These are phyloP conservation scores for Platysternon megacephalum DNA, from an alignment of 2,113 vertebrate genomes.

Conservation along the genomic window DNA sequence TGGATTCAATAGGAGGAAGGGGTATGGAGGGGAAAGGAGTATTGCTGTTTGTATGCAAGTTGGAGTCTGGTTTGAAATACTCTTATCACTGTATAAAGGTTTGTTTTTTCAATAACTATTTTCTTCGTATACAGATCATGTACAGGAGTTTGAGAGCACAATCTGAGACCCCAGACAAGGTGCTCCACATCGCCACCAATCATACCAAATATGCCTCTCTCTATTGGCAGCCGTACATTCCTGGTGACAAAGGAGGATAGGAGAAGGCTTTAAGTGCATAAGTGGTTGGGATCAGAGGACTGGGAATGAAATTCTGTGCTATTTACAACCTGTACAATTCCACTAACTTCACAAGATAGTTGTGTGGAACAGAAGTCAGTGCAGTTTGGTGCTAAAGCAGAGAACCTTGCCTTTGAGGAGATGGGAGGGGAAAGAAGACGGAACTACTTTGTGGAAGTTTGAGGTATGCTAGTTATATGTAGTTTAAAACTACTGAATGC, in stretches of 20 bases:
- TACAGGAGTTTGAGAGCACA: background rate
- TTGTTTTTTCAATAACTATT: background rate
- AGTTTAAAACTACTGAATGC: background rate
- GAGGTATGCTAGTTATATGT: background rate
- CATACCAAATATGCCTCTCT: background rate
- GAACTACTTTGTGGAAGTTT: background rate
- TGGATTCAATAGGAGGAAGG: background rate
- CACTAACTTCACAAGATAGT: background rate
- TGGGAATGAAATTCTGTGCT: background rate
- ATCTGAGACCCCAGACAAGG: background rate
- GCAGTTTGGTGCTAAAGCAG: background rate
- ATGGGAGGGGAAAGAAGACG: background rate
- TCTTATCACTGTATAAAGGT: background rate
- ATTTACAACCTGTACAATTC: background rate
- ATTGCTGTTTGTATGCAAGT: background rate
- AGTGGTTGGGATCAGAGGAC: background rate
- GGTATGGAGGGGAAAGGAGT: too few relatives aligned
- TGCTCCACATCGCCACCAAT: background rate
- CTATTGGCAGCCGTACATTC: background rate
- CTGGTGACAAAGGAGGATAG: background rate
- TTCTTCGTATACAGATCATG: background rate
- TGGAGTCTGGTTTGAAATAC: background rate
- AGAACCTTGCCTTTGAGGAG: background rate
- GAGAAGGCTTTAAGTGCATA: background rate
- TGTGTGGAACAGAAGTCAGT: background rate